Percentiles rank a stretch among this genome's conserved stretches.
These are phyloP conservation scores for Rhinoptilus africanus DNA, from an alignment of 2,113 vertebrate genomes.

Conservation along the genomic window DNA sequence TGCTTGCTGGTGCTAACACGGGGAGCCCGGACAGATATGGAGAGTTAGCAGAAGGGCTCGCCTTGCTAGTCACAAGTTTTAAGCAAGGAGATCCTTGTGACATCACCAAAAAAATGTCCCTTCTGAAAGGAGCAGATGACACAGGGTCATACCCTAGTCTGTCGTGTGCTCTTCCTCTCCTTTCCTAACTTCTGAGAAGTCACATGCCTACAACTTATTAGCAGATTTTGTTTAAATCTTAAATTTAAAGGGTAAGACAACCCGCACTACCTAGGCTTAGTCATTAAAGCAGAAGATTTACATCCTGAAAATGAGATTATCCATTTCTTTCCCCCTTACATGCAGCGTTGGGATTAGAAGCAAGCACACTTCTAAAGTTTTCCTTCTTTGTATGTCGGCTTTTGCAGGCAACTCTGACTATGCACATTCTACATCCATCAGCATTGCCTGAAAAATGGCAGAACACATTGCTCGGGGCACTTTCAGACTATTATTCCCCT, in stretches of 20 bases:
- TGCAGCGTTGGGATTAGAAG: not conserved
- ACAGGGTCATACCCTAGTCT: not conserved
- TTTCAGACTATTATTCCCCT: not conserved
- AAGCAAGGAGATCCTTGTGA: constrained; percentile 1
- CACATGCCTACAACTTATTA: not conserved
- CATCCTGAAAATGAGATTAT: not conserved
- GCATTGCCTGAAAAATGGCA: not conserved
- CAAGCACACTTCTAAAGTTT: not conserved
- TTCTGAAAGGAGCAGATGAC: not conserved
- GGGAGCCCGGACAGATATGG: not conserved
- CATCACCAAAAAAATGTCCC: not conserved
- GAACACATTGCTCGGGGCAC: not conserved
- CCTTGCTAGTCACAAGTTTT: not conserved
- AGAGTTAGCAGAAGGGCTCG: not conserved
- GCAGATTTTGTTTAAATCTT: not conserved
- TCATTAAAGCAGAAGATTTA: not conserved
- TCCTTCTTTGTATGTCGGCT: not conserved
- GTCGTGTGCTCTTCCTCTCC: not conserved
- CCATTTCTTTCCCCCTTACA: not conserved
- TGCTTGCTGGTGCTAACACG: not conserved
- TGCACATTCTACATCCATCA: not conserved
- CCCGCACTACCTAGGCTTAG: not conserved
- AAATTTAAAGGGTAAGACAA: not conserved
- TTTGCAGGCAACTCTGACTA: not conserved
- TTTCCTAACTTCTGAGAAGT: not conserved